These are phyloP conservation scores for Hemichromis elongatus DNA, from an alignment of 2,113 vertebrate species.

Conservation along the genomic window DNA sequence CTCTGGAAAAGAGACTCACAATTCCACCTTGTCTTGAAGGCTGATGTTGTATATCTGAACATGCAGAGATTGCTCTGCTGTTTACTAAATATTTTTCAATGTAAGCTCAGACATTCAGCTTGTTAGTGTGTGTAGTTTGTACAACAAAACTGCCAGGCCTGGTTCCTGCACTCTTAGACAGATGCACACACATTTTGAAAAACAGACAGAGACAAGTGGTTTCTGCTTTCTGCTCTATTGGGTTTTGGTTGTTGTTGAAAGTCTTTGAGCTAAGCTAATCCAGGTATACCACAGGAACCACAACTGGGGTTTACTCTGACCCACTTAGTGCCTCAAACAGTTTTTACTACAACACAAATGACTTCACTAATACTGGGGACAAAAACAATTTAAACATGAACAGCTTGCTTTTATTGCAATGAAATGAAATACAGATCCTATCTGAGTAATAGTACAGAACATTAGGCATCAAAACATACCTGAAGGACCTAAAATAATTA, in stretches of 20 bases:
- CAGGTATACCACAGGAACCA: neutral
- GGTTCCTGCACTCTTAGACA: neutral
- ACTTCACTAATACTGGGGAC: neutral
- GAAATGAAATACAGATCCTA: no score
- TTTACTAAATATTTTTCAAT: neutral
- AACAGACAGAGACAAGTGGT: neutral
- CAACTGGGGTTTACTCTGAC: slow-evolving; percentile 22
- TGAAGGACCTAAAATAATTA: neutral
- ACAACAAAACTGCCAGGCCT: neutral
- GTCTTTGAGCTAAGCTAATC: slow-evolving; percentile 28
- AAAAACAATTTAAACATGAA: neutral
- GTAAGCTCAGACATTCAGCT: neutral
- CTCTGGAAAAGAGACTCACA: neutral
- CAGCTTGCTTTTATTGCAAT: neutral
- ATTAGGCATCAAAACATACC: neutral
- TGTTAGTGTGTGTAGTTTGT: neutral
- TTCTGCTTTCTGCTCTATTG: neutral
- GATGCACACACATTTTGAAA: neutral
- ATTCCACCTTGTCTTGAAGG: neutral
- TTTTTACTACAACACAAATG: neutral
- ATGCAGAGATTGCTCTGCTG: neutral
- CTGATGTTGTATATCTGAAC: neutral
- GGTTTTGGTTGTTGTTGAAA: slow-evolving; percentile 10
- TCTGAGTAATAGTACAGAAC: neutral
- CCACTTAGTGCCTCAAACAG: neutral